A percentile compares a stretch with the other conserved stretches of the same genome.
These are phyloP conservation scores for Unio pictorum DNA, from an alignment of 2,888 invertebrate genomes.

Conservation along the genomic window DNA sequence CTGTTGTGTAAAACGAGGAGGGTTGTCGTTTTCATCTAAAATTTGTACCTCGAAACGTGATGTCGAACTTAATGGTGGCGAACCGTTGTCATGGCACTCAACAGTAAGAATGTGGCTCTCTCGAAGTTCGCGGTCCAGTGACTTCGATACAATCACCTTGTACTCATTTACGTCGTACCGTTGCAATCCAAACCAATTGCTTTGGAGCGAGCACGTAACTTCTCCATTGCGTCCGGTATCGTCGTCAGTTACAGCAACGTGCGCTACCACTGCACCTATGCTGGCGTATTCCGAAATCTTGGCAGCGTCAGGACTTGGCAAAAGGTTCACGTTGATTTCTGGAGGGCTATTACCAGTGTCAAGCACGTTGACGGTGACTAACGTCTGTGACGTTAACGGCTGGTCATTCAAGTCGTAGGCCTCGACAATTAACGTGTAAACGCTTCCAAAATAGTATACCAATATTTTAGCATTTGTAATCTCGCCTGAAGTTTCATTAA, in stretches of 20 bases:
- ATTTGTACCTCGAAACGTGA: constrained; percentile 72
- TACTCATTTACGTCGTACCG: constrained; percentile 41
- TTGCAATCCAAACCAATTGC: constrained; percentile 34
- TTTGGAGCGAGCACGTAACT: constrained; percentile 34
- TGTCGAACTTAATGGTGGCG: constrained; percentile 28
- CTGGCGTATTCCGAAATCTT: constrained; percentile 45
- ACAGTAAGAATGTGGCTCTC: constrained; percentile 29
- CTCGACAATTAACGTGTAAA: constrained; percentile 40
- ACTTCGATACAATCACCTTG: constrained; percentile 39
- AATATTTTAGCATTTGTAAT: constrained; percentile 32
- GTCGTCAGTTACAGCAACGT: constrained; percentile 40
- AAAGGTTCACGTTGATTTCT: constrained; percentile 69
- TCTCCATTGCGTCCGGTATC: constrained; percentile 52
- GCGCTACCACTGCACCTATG: constrained; percentile 45
- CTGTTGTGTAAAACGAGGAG: constrained; percentile 80
- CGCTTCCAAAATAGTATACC: constrained; percentile 23
- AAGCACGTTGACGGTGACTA: constrained; percentile 76
- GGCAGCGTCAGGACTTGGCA: constrained; percentile 24
- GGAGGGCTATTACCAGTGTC: constrained; percentile 94
- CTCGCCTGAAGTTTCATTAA: constrained; percentile 43
- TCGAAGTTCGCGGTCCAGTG: constrained; percentile 35
- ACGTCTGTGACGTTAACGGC: constrained; percentile 40
- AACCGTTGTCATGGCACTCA: constrained; percentile 39
- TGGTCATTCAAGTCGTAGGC: constrained; percentile 38
- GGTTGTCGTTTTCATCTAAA: constrained; percentile 90